Conservation (phyloP, 2,888 invertebrate genomes). For the Philereme transversata region DNA sequence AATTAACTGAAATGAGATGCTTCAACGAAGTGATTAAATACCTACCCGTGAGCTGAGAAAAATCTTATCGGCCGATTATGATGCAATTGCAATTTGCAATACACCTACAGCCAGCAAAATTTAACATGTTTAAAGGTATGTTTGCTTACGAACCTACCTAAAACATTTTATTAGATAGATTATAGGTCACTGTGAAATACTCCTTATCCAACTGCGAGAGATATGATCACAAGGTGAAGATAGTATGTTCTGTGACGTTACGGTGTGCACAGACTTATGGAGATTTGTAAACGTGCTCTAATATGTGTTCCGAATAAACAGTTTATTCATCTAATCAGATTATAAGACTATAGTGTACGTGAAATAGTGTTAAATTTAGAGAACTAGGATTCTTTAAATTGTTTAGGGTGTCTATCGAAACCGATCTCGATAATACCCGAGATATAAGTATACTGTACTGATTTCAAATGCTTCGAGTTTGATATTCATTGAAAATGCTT, state of each 20-base stretch:
- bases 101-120: background rate
- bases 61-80: too few species aligned
- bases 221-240: slow-evolving; percentile 30
- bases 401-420: too few species aligned
- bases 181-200: slow-evolving; percentile 30
- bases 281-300: slow-evolving; percentile 29
- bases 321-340: slow-evolving; percentile 2
- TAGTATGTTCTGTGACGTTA: slow-evolving; percentile 56
- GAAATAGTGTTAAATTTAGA: slow-evolving; percentile 2
- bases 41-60: too few species aligned
- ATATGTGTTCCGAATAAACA: slow-evolving; percentile 2
- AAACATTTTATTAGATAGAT: background rate
- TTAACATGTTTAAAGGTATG: background rate
- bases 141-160: background rate
- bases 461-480: too few species aligned
- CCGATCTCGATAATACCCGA: too few species aligned
- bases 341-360: slow-evolving; percentile 2
- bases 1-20: too few species aligned
- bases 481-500: too few species aligned
- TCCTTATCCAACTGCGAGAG: slow-evolving; percentile 31
- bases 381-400: too few species aligned
- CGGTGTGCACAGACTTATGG: slow-evolving; percentile 43
- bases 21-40: background rate
- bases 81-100: too few species aligned
- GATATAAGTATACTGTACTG: too few species aligned